Base-by-base conservation (phyloP, 2,113 vertebrate genomes). In the Dermatemys mawii region DNA sequence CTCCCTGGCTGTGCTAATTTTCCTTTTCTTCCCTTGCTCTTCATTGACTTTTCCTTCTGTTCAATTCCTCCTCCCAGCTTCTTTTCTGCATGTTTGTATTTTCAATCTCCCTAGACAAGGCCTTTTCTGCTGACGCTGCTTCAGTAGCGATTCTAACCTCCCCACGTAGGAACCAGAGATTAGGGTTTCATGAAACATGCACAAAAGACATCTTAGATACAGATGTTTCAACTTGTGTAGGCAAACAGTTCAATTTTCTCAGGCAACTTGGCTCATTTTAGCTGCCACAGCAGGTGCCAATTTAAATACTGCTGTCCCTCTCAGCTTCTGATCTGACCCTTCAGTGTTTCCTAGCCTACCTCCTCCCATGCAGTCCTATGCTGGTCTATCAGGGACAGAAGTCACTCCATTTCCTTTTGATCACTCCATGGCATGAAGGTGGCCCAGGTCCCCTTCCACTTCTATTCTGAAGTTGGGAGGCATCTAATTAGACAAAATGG, bases 241-340 rank as follows among this genome's bases (percentile, higher is more conserved):
- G 78, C n/a, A 94, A 84, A 26, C 38, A 88, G 46, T 86, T 89
- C 94, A 78, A 1, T 48, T 81, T 29, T 21, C 85, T 92, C 78
- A 86, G 54, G n/a, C 94, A 88, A 83, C 46, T 54, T 85, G n/a
- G 60, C 11, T 91, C 75, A 83, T 93, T 91, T 91, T n/a, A 84
- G 29, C 26, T 84, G 89, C 51, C 54, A 88, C 57, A n/a, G 90
- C 82, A 83, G 53, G 35, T 51, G 73, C 35, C 41, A 50, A 9
- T 86, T 90, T 94, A 93, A 73, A 83, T 86, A 19, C 53, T 87
- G 86, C 32, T 78, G 50, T 83, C 92, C 46, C 89, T 26, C 10
- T 92, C 90, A 4, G 86, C 81, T 93, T 51, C 19, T 54, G 67
- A 94, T 85, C 50, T 81, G 57, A 84, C 14, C 41, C 53, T 94